Evolutionary conservation across 2,113 vertebrate genomes (phyloP).

Genomic region (Mola mola): DNA sequence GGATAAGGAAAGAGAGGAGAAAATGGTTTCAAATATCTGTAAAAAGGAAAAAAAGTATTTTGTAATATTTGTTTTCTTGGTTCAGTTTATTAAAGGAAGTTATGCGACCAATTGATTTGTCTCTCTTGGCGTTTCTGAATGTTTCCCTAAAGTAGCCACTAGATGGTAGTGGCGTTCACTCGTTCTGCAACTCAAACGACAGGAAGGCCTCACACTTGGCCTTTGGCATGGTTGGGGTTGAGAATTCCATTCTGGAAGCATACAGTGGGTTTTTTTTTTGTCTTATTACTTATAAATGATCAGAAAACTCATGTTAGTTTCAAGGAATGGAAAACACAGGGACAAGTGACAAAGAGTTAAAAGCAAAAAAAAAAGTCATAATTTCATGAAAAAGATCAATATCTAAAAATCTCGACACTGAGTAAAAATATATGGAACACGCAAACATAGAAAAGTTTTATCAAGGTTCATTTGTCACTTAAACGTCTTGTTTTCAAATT

Average conservation of each 20-base stretch:
- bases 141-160: conserved; percentile 48
- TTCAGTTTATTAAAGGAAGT: conserved; percentile 92
- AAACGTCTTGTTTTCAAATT: too few species aligned
- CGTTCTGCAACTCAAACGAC: neutral
- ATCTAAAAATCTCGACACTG: neutral
- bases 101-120: conserved; percentile 80
- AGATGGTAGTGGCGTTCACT: conserved; percentile 58
- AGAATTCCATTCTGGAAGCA: neutral
- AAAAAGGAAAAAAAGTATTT: conserved; percentile 84
- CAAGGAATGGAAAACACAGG: too few species aligned
- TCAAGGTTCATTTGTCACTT: neutral
- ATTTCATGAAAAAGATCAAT: too few species aligned
- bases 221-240: neutral
- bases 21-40: conserved; percentile 83
- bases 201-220: conserved; percentile 3
- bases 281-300: neutral
- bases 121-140: conserved; percentile 23
- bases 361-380: too few species aligned
- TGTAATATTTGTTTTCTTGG: conserved; percentile 90
- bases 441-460: too few species aligned
- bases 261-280: too few species aligned
- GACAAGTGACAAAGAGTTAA: too few species aligned
- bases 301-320: too few species aligned
- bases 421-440: too few species aligned
- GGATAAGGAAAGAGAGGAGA: conserved; percentile 40